phyloP scores from a whole-genome alignment of 2,888 invertebrate genomes.

The Stramonita haemastoma region DNA sequence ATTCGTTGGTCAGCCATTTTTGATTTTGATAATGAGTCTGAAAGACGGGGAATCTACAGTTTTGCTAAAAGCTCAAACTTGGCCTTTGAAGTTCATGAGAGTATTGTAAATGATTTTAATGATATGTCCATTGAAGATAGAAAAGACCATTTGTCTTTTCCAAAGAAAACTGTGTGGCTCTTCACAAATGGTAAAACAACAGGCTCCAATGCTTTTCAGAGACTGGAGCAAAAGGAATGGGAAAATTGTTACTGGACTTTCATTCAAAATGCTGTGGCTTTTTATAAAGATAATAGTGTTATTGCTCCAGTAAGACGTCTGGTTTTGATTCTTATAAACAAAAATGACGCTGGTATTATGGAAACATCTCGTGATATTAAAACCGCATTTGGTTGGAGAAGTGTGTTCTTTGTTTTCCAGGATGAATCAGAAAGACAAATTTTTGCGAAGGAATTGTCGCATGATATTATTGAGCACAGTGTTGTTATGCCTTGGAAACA shows the following conservation, averaged over 20 bases:
- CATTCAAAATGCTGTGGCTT: slow-evolving; percentile 30
- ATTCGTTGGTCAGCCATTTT: slow-evolving; percentile 25
- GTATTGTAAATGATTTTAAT: slow-evolving; percentile 4
- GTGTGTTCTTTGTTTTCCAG: slow-evolving; percentile 15
- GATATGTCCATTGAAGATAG: slow-evolving; percentile 16
- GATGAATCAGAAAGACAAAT: background rate
- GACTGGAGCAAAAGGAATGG: slow-evolving; percentile 4
- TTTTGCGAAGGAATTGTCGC: background rate
- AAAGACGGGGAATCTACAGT: slow-evolving; percentile 7
- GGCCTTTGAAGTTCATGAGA: slow-evolving; percentile 12
- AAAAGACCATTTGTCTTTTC: slow-evolving; percentile 14
- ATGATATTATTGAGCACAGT: background rate
- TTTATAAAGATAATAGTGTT: slow-evolving; percentile 34
- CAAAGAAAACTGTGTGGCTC: slow-evolving; percentile 31
- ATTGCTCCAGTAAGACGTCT: slow-evolving; percentile 22
- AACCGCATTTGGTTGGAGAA: slow-evolving; percentile 7
- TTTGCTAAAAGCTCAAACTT: background rate
- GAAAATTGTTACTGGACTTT: slow-evolving; percentile 7
- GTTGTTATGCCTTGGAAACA: slow-evolving; percentile 29
- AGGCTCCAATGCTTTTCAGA: slow-evolving; percentile 20
- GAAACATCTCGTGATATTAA: background rate
- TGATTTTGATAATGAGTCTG: slow-evolving; percentile 30
- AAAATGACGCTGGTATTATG: slow-evolving; percentile 9
- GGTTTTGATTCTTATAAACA: slow-evolving; percentile 19
- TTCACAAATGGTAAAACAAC: slow-evolving; percentile 26